These are phyloP conservation scores for Ashinkailepas kermadecensis DNA, from an alignment of 2,888 invertebrate genomes.

Conservation along the genomic window DNA sequence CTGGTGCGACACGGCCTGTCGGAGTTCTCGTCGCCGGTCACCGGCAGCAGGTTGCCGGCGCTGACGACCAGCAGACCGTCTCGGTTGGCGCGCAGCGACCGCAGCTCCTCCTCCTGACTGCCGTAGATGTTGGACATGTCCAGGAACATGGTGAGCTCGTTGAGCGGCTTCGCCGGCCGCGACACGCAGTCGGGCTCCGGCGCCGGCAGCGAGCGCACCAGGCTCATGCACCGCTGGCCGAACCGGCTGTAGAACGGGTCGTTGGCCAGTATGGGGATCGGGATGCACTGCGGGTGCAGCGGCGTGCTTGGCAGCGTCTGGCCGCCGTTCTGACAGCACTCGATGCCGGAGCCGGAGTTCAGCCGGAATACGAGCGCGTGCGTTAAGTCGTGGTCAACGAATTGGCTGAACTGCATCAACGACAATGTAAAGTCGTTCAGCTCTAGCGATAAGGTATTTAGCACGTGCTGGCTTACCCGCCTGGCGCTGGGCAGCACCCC, in stretches of 20 bases:
- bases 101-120: slow-evolving; percentile 56
- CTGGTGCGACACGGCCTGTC: too few species aligned
- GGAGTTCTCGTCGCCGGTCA: too few species aligned
- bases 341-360: slow-evolving; percentile 29
- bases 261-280: slow-evolving; percentile 29
- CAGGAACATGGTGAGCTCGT: slow-evolving; percentile 58
- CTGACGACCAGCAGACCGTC: slow-evolving; percentile 49
- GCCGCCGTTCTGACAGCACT: slow-evolving; percentile 26
- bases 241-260: slow-evolving; percentile 31
- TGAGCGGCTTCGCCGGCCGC: slow-evolving; percentile 64
- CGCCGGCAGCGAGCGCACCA: slow-evolving; percentile 61
- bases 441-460: slow-evolving; percentile 27
- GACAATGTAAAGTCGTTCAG: slow-evolving; percentile 27
- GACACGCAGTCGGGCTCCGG: slow-evolving; percentile 54
- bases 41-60: slow-evolving; percentile 28
- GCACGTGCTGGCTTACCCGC: slow-evolving; percentile 30
- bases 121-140: slow-evolving; percentile 77
- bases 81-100: slow-evolving; percentile 55
- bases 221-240: slow-evolving; percentile 56
- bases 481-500: slow-evolving; percentile 36
- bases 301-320: background rate
- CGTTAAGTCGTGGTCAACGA: slow-evolving; percentile 33
- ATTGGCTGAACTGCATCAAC: slow-evolving; percentile 33
- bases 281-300: slow-evolving; percentile 31
- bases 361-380: slow-evolving; percentile 32